These are phyloP conservation scores for Natrix natrix DNA, from an alignment of 2,797 vertebrate species.

Conservation along the genomic window DNA sequence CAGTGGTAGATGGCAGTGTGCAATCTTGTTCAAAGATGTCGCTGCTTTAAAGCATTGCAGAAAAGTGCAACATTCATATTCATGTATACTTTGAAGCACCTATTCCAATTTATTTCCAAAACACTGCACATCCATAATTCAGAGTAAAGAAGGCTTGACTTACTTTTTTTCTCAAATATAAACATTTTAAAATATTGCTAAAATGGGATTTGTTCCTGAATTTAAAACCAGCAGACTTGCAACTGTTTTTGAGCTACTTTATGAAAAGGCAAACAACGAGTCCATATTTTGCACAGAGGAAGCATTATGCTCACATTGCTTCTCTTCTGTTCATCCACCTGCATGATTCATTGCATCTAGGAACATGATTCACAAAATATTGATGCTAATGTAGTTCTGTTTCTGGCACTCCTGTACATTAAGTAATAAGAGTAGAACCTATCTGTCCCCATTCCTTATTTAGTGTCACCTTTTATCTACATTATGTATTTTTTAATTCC, in stretches of 20 bases:
- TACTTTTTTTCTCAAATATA: neutral
- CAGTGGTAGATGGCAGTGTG: neutral
- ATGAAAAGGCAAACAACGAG: neutral
- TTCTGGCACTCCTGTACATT: neutral
- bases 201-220: neutral
- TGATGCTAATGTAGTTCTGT: neutral
- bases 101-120: neutral
- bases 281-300: neutral
- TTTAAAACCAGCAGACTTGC: neutral
- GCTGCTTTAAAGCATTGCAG: neutral
- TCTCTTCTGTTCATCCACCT: neutral
- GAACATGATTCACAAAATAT: neutral
- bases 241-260: neutral
- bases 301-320: neutral
- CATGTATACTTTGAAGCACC: neutral
- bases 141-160: neutral
- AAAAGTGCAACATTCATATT: neutral
- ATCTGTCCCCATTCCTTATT: slow-evolving; percentile 24
- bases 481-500: neutral
- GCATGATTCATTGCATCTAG: neutral
- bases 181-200: neutral
- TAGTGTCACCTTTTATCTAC: neutral
- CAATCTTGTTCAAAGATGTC: neutral
- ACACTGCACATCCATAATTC: neutral
- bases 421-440: neutral